These are phyloP conservation scores for Trachelus stipa DNA, from an alignment of 2,888 invertebrate genomes.

Conservation along the genomic window DNA sequence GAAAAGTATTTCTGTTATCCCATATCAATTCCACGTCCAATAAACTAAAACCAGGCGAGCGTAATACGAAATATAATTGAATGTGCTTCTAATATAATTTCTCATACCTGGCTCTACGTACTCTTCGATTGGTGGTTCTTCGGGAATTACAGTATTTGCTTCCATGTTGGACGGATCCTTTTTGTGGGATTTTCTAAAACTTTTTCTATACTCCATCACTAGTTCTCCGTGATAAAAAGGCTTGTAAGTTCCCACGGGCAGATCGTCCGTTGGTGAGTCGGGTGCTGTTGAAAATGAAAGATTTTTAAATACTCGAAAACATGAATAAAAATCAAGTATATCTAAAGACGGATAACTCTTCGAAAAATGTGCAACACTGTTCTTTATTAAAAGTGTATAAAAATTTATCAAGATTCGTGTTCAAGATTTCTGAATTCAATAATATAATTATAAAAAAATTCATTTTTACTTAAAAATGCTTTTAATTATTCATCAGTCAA, in stretches of 20 bases:
- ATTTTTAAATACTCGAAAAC: no score
- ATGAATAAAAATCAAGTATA: no score
- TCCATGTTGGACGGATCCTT: conserved; percentile 39
- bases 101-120: conserved; percentile 52
- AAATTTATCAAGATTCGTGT: no score
- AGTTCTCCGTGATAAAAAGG: conserved; percentile 62
- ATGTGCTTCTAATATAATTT: neutral
- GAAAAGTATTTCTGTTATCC: conserved; percentile 1
- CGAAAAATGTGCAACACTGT: no score
- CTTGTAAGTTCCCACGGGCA: conserved; percentile 58
- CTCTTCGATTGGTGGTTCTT: conserved; percentile 31
- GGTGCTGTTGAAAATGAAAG: neutral
- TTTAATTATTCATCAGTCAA: no score
- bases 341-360: no score
- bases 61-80: neutral
- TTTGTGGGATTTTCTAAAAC: conserved; percentile 39
- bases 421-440: no score
- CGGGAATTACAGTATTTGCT: conserved; percentile 13
- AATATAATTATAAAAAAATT: no score
- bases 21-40: neutral
- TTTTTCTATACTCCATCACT: conserved; percentile 54
- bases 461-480: no score
- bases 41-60: no score
- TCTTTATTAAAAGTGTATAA: no score
- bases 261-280: conserved; percentile 29